These are phyloP conservation scores for Lasioglossum figueresi DNA, from an alignment of 2,888 invertebrate species.

Conservation along the genomic window DNA sequence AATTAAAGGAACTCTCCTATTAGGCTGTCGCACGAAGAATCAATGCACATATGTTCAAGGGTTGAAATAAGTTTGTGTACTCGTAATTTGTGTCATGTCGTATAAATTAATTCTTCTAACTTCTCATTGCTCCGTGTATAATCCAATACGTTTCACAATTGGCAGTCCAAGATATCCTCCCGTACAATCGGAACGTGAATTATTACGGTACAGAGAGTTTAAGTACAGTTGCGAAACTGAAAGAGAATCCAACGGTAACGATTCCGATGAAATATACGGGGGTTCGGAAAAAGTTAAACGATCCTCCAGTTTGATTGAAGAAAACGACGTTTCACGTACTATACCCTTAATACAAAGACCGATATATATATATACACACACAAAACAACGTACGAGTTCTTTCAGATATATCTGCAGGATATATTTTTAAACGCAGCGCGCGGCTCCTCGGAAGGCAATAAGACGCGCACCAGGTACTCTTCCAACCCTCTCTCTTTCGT, in stretches of 20 bases:
- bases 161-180: not conserved
- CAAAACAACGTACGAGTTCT: not conserved
- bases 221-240: no score
- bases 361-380: not conserved
- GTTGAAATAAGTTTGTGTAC: not conserved
- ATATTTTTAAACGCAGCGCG: conserved; percentile 48
- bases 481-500: conserved; percentile 12
- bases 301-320: conserved; percentile 17
- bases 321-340: conserved; percentile 20
- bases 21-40: no score
- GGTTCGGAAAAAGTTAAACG: not conserved
- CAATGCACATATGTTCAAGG: no score
- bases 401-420: conserved; percentile 11
- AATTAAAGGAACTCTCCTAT: no score
- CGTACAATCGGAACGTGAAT: not conserved
- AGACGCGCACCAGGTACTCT: conserved; percentile 46
- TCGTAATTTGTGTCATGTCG: no score
- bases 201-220: not conserved
- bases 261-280: not conserved
- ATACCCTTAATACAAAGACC: not conserved
- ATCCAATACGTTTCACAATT: not conserved
- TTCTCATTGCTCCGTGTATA: not conserved
- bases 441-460: conserved; percentile 52
- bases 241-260: not conserved
- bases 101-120: no score